Conservation (phyloP, 2,113 vertebrate species). For the Alaudala cheleensis region DNA sequence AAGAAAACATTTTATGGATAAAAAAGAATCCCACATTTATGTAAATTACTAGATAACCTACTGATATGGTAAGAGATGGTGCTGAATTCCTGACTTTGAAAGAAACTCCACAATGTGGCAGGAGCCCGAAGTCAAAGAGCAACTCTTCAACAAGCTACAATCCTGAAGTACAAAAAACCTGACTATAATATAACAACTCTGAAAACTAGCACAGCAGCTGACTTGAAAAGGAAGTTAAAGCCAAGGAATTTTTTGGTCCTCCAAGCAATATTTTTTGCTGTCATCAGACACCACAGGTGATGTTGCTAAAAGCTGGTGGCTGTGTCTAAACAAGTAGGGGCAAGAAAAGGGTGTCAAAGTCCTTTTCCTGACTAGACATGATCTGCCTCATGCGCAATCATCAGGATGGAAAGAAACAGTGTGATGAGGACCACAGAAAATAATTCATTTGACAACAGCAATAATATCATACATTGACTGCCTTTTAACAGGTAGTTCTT, state of each 20-base stretch:
- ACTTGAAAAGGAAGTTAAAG: not conserved
- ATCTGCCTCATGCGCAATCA: not conserved
- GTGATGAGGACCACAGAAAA: not conserved
- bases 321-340: slow-evolving; percentile 23
- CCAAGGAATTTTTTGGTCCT: slow-evolving; percentile 31
- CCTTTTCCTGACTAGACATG: slow-evolving; percentile 8
- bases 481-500: not conserved
- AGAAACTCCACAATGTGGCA: not conserved
- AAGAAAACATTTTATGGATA: not conserved
- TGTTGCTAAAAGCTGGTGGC: slow-evolving; percentile 13
- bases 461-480: rapidly evolving
- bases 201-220: not conserved
- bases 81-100: not conserved
- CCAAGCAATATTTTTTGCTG: slow-evolving; percentile 47
- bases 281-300: slow-evolving; percentile 27
- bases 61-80: not conserved
- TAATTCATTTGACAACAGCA: not conserved
- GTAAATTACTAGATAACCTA: not conserved
- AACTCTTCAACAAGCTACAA: not conserved
- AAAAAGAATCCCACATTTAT: not conserved
- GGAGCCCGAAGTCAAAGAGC: not conserved
- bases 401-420: not conserved
- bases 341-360: slow-evolving; percentile 36
- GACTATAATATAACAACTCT: not conserved
- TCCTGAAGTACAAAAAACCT: not conserved